Evolutionary conservation across 2,888 invertebrate genomes (phyloP).

Genomic region (Eulithis prunata): DNA sequence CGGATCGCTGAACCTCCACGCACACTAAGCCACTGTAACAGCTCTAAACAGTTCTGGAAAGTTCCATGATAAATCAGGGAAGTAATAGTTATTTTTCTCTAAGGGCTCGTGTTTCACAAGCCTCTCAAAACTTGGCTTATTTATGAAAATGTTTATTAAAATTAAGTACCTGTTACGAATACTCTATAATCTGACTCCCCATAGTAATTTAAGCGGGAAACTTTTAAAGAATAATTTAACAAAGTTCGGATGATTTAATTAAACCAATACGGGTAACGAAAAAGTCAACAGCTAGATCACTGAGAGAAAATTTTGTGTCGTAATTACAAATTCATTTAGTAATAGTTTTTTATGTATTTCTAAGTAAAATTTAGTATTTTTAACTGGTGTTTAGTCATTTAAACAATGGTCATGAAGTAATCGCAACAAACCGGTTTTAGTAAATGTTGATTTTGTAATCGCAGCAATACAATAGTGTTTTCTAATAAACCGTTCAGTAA

Average conservation of each 20-base stretch:
- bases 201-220: slow-evolving; percentile 55
- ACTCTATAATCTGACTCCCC: slow-evolving; percentile 51
- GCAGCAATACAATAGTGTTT: too few relatives aligned
- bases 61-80: slow-evolving; percentile 26
- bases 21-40: slow-evolving; percentile 5
- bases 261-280: slow-evolving; percentile 50
- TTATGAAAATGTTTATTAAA: slow-evolving; percentile 40
- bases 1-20: too few relatives aligned
- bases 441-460: too few relatives aligned
- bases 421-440: too few relatives aligned
- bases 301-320: too few relatives aligned
- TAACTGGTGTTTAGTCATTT: too few relatives aligned
- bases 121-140: slow-evolving; percentile 36
- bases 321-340: too few relatives aligned
- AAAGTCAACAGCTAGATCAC: slow-evolving; percentile 17
- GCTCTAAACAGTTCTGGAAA: slow-evolving; percentile 6
- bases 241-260: slow-evolving; percentile 69
- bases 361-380: too few relatives aligned
- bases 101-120: slow-evolving; percentile 39
- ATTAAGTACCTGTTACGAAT: slow-evolving; percentile 36
- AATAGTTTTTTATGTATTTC: too few relatives aligned
- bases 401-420: too few relatives aligned
- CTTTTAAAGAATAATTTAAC: slow-evolving; percentile 63
- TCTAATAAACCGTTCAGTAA: too few relatives aligned
- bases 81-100: slow-evolving; percentile 39